Conservation (phyloP, 2,113 vertebrate genomes). For the Cyanistes caeruleus region DNA sequence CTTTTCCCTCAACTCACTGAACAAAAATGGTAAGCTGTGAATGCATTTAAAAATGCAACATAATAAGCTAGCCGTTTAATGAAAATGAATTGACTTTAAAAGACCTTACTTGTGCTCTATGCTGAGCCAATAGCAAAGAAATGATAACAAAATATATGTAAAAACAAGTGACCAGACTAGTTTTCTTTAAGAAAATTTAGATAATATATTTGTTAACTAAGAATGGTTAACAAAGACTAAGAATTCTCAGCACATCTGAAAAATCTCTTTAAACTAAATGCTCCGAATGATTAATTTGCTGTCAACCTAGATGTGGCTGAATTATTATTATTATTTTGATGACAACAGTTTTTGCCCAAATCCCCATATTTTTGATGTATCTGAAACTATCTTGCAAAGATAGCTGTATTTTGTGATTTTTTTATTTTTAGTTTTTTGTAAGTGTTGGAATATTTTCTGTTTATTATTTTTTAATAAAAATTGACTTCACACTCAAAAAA, state of each 20-base stretch:
- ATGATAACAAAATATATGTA: background rate
- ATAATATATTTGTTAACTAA: background rate
- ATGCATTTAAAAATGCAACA: background rate
- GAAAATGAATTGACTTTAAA: background rate
- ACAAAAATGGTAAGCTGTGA: background rate
- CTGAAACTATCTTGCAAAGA: background rate
- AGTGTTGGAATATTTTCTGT: background rate
- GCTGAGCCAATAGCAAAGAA: background rate
- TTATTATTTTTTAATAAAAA: background rate
- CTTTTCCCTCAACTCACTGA: background rate
- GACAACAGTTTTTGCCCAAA: background rate
- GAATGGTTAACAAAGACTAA: background rate
- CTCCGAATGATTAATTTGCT: background rate
- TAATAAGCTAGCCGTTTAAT: background rate
- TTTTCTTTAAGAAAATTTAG: background rate
- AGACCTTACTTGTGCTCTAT: background rate
- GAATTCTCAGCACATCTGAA: background rate
- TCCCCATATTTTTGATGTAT: accelerated
- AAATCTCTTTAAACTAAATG: background rate
- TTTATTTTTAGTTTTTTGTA: background rate
- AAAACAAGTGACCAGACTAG: background rate
- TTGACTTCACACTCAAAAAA: background rate
- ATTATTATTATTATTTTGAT: background rate
- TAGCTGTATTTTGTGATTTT: background rate
- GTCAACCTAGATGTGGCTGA: background rate